A percentile compares a stretch with the other conserved stretches of the same genome.
These are phyloP conservation scores for Andrena haemorrhoa DNA, from an alignment of 2,888 invertebrate species.

Conservation along the genomic window DNA sequence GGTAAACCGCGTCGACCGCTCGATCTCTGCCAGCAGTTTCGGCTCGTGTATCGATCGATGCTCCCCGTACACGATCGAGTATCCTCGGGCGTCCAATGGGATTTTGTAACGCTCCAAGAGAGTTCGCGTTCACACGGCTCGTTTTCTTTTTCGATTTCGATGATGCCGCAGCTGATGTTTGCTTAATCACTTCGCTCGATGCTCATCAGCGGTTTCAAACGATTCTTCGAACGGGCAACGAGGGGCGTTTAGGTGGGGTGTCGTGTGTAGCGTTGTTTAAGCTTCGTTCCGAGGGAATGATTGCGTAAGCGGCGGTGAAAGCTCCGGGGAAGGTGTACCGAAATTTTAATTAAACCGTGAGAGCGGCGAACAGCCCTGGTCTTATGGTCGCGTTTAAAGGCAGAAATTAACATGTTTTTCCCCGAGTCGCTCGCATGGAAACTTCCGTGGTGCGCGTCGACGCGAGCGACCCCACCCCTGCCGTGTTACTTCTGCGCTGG, in stretches of 20 bases:
- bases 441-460: conserved; percentile 12
- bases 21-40: background rate
- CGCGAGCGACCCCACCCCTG: background rate
- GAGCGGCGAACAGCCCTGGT: background rate
- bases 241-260: background rate
- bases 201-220: background rate
- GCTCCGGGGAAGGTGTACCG: background rate
- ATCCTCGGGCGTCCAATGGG: conserved; percentile 1
- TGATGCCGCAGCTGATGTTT: conserved; percentile 1
- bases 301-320: background rate
- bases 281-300: background rate
- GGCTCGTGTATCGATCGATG: conserved; percentile 19
- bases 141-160: background rate
- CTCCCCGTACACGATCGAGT: conserved; percentile 16
- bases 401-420: conserved; percentile 34
- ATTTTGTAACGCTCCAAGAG: conserved; percentile 17
- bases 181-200: background rate
- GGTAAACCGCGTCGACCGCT: conserved; percentile 3
- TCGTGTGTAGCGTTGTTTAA: background rate
- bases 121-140: conserved; percentile 37
- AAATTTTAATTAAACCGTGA: conserved; percentile 50
- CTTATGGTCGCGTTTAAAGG: conserved; percentile 21
- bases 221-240: background rate
- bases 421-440: conserved; percentile 37
- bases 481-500: background rate